Base-by-base conservation (phyloP, 2,888 invertebrate species). In the Drosophila lutescens region DNA sequence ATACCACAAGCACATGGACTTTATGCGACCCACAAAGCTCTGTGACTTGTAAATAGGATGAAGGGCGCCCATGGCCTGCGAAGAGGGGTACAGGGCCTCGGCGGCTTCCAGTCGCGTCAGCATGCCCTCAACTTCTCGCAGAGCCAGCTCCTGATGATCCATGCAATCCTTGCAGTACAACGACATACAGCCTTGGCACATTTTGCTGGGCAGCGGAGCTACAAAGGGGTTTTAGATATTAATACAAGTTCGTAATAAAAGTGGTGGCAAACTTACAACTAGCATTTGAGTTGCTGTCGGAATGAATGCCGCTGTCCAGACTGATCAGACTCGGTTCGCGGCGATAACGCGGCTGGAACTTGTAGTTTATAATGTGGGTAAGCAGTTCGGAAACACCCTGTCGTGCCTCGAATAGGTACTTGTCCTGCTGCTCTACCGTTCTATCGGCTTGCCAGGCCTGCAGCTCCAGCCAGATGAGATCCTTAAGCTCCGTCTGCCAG, bases 1-100 rank as follows among this genome's bases (percentile, higher is more conserved):
- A 91, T 96, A 96, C 98, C 98, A 98, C 3, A 98, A 93, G 88
- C 97, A 97, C 94, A 98, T 95, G 12, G 97, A 96, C 93, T 95
- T 93, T 34, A 93, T 92, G 40, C 91, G 90, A 2, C 91, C 91
- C 46, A 92, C 90, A 83, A 92, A 92, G 60, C 84, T 88, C 63
- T 90, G 91, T 26, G 91, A 91, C 70, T 91, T 92, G 76, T 92
- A 92, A 15, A 95, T 93, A 13, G 96, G 95, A 93, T 96, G 96
- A 68, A 96, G 94, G 7, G 92, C 93, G 0, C 95, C 96, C 93
- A 98, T 96, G 23, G 96, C 96, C 80, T 95, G 95, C 56, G 95
- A 95, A 6, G 97, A 97, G 0, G 98, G 97, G 93, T 96, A 98
- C 12, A 98, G 93, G 4, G 95, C 94, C 89, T 97, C 96, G 0